A percentile compares a stretch with the other conserved stretches of the same genome.
phyloP scores from a whole-genome alignment of 2,113 vertebrate species.

The Poecilia latipinna region DNA sequence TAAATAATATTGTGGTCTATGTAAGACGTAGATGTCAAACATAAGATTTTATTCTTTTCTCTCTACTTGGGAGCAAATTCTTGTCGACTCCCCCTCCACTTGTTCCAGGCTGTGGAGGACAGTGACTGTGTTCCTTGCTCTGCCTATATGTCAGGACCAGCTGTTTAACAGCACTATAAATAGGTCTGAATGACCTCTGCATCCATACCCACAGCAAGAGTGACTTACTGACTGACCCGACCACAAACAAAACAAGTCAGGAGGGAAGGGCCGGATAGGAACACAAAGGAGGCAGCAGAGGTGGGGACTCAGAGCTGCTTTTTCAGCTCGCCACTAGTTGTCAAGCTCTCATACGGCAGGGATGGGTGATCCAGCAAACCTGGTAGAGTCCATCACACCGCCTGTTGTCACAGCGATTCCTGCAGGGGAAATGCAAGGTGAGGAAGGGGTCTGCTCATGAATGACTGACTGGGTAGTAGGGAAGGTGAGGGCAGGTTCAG shows the following conservation, averaged over 20 bases:
- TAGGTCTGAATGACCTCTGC: constrained; percentile 56
- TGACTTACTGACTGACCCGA: background rate
- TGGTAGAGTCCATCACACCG: constrained; percentile 18
- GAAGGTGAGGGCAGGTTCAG: background rate
- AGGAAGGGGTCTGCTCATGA: constrained; percentile 9
- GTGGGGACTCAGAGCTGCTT: background rate
- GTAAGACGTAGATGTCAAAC: background rate
- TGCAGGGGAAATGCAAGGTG: constrained; percentile 55
- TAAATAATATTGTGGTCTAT: background rate
- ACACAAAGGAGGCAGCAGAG: background rate
- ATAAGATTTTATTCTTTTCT: background rate
- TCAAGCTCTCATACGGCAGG: constrained; percentile 1
- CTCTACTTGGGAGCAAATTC: background rate
- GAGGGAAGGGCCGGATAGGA: constrained; percentile 24
- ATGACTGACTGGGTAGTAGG: background rate
- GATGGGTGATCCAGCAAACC: constrained; percentile 71
- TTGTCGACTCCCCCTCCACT: background rate
- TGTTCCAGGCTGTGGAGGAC: constrained; percentile 5
- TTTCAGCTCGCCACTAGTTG: background rate
- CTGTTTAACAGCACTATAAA: constrained; percentile 72
- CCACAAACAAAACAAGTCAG: background rate
- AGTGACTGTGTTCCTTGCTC: background rate
- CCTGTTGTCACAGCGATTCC: constrained; percentile 29
- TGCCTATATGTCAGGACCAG: constrained; percentile 45
- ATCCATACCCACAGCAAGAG: constrained; percentile 48